Evolutionary conservation across 2,797 vertebrate species (phyloP).

Genomic region (Thamnophis elegans): DNA sequence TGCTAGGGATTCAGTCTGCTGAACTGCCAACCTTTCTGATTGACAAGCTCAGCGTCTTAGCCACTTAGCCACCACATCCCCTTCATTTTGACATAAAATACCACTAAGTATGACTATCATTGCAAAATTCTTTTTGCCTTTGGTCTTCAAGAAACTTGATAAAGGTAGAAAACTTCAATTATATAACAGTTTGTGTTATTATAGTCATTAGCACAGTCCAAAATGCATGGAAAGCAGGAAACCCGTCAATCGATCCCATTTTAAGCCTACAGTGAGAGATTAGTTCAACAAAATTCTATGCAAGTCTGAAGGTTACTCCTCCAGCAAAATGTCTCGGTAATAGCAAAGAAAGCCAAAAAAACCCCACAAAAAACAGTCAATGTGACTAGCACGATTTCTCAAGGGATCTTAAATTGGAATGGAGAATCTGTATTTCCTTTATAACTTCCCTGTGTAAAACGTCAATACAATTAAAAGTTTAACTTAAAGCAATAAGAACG

Average conservation of each 20-base stretch:
- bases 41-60: too few relatives aligned
- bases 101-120: background rate
- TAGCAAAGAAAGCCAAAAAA: background rate
- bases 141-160: background rate
- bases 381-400: background rate
- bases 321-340: background rate
- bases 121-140: background rate
- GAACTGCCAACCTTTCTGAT: too few relatives aligned
- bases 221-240: background rate
- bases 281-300: background rate
- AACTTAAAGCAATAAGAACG: background rate
- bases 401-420: background rate
- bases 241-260: background rate
- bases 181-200: background rate
- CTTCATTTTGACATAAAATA: background rate
- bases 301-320: background rate
- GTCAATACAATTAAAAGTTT: background rate
- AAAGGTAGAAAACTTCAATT: background rate
- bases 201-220: background rate
- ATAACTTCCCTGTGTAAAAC: background rate
- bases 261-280: background rate
- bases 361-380: background rate
- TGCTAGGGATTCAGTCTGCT: too few relatives aligned
- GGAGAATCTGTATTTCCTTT: background rate
- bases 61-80: too few relatives aligned